Conservation (phyloP, 2,113 vertebrate genomes). For the Mesitornis unicolor region DNA sequence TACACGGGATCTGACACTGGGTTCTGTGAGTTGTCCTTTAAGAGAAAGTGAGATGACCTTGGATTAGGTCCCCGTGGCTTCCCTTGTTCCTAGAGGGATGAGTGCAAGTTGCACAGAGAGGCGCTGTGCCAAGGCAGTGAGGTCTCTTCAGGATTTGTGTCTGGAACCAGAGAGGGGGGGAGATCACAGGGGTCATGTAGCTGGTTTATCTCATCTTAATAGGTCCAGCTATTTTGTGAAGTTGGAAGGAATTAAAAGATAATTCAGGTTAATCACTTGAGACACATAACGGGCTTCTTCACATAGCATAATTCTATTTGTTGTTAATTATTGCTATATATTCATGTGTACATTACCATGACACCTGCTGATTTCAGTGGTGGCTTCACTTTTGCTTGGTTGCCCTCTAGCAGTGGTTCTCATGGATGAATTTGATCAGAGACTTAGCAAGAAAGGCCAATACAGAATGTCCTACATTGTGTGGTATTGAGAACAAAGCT, state of each 20-base stretch:
- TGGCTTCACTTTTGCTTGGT: background rate
- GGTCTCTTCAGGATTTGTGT: background rate
- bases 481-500: background rate
- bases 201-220: background rate
- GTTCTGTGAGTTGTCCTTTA: background rate
- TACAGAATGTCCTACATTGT: background rate
- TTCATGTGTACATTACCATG: background rate
- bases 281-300: background rate
- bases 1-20: background rate
- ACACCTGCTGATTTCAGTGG: background rate
- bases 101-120: background rate
- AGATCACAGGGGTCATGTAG: background rate
- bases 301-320: background rate
- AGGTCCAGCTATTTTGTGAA: background rate
- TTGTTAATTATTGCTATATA: background rate
- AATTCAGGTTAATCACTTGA: background rate
- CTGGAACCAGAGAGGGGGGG: background rate
- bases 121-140: background rate
- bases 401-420: background rate
- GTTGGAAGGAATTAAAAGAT: conserved; percentile 6
- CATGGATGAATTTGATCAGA: background rate
- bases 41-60: background rate
- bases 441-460: background rate
- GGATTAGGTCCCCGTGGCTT: background rate
- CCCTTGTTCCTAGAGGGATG: background rate